Evolutionary conservation across 2,797 vertebrate genomes (phyloP).

Genomic region (Agapornis canus): DNA sequence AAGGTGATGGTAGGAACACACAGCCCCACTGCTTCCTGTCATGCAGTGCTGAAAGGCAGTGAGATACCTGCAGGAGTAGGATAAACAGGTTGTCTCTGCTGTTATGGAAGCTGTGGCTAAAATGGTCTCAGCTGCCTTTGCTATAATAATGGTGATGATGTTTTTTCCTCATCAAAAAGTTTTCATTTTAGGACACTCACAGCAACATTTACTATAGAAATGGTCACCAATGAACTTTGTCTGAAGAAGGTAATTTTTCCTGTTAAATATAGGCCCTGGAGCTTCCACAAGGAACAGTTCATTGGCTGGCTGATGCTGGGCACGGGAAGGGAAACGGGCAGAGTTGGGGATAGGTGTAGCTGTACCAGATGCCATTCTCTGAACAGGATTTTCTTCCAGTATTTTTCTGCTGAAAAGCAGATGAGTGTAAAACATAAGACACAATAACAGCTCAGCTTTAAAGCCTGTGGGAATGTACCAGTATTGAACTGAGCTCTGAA

Average conservation of each 20-base stretch:
- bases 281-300: background rate
- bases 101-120: background rate
- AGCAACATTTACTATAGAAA: background rate
- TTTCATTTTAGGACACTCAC: background rate
- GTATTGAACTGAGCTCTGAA: background rate
- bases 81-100: background rate
- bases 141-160: background rate
- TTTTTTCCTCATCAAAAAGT: background rate
- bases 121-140: background rate
- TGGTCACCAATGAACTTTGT: background rate
- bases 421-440: background rate
- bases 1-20: background rate
- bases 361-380: background rate
- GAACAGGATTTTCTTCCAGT: background rate
- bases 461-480: background rate
- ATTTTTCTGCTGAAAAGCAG: background rate
- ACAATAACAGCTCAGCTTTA: background rate
- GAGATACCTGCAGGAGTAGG: background rate
- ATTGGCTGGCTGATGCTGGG: background rate
- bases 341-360: background rate
- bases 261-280: background rate
- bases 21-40: background rate
- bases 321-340: accelerated
- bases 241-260: background rate
- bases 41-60: background rate